Base-by-base conservation (phyloP, 2,888 invertebrate genomes). In the Synergus japonicus region DNA sequence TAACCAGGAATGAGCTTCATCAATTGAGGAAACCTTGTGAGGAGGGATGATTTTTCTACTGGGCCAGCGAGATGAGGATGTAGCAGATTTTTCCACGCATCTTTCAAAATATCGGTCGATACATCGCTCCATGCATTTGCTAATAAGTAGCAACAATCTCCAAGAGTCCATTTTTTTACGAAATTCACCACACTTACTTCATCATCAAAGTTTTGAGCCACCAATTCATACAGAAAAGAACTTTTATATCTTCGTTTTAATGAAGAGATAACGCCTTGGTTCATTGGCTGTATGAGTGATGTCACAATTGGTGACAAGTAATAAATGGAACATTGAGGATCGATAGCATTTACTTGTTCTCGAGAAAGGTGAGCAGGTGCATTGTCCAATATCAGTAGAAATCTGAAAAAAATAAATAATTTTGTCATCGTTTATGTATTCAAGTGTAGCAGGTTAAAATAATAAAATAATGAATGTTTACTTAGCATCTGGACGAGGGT, bases 61-160 rank as follows among this genome's bases (percentile, higher is more conserved):
- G 18, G 13, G 15, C 15, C 13, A 29, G 22, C 22, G 13, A 18
- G 13, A 13, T 65, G 37, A n/a, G 22, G 22, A 1, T 65, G 1
- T 4, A 65, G 66, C 29, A 65, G 15, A 1, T 65, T 65, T 29
- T 22, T n/a, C 66, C 66, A 65, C 7, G 66, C n/a, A 18, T 65
- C 18, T 65, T 65, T 13, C 10, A 65, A 43, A 4, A 5, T 65
- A 22, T 15, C 41, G 18, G 22, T 5, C 18, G 15, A 29, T 29
- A 65, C 22, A 4, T 5, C 41, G 29, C 29, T 65, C 66, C 66
- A 65, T 65, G 66, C 15, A 43, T 18, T 43, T 22, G 66, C 66
- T 22, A 65, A 65, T n/a, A 65, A 43, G 29, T 37, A 22, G 18
- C n/a, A 65, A 43, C 66, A 65, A 43, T 65, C 29, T 65, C 29